Percentiles rank a stretch among this genome's conserved stretches.
Evolutionary conservation across 2,113 vertebrate genomes (phyloP).

Genomic region (Trematocara marginatum): DNA sequence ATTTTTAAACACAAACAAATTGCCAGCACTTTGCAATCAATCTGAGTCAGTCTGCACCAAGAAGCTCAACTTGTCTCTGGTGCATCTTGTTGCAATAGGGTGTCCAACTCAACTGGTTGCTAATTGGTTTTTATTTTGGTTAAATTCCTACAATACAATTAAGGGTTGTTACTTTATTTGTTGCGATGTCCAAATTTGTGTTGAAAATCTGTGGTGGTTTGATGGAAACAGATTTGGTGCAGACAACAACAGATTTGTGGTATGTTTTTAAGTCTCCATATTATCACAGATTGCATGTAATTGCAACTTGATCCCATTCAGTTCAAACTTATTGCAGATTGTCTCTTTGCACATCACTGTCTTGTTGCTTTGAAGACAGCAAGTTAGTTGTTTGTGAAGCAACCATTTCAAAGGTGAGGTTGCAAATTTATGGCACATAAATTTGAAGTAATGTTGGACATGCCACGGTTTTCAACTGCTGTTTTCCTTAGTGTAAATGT

Average conservation of each 20-base stretch:
- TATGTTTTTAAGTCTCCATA: neutral
- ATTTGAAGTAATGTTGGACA: neutral
- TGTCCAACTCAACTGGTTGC: accelerated
- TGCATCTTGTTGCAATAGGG: neutral
- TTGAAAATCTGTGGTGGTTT: neutral
- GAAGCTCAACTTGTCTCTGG: neutral
- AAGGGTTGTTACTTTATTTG: neutral
- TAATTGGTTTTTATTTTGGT: neutral
- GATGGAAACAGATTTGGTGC: neutral
- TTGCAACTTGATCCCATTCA: neutral
- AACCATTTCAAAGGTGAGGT: neutral
- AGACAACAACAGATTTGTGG: neutral
- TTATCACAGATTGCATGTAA: neutral
- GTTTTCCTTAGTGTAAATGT: neutral
- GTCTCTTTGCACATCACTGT: neutral
- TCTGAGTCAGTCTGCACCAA: neutral
- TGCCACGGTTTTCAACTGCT: neutral
- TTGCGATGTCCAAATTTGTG: neutral
- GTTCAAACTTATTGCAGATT: neutral
- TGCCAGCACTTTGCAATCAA: neutral
- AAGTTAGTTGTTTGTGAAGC: neutral
- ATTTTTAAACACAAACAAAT: neutral
- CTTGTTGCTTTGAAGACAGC: neutral
- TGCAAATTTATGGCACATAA: neutral
- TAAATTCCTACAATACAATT: neutral